Evolutionary conservation across 2,113 vertebrate species (phyloP).

Genomic region (Terrapene triunguis): DNA sequence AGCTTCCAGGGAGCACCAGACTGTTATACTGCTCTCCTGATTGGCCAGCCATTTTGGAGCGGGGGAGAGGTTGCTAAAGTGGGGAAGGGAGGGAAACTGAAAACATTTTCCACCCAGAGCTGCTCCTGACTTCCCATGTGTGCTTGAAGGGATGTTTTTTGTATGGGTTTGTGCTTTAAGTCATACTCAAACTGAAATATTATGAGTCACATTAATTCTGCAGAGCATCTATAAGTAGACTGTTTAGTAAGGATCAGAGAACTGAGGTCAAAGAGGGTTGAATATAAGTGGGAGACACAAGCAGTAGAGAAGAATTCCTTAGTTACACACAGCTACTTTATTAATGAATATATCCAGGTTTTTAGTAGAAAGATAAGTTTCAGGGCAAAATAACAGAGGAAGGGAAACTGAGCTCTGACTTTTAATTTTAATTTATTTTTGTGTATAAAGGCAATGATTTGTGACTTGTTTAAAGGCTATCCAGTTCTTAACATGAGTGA

Average conservation of each 20-base stretch:
- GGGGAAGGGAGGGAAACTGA: not conserved
- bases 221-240: not conserved
- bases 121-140: not conserved
- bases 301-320: not conserved
- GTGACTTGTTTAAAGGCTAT: constrained; percentile 8
- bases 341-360: not conserved
- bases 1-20: not conserved
- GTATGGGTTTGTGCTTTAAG: not conserved
- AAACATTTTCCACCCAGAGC: not conserved
- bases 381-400: constrained; percentile 53
- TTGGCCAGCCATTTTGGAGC: not conserved
- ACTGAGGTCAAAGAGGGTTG: not conserved
- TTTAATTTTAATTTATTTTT: constrained; percentile 37
- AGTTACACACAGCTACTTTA: not conserved
- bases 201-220: not conserved
- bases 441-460: constrained; percentile 62
- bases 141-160: not conserved
- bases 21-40: not conserved
- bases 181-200: not conserved
- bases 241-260: not conserved
- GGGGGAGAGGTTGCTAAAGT: not conserved
- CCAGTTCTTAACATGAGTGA: not conserved
- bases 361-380: constrained; percentile 36
- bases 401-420: constrained; percentile 42
- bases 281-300: not conserved